Evolutionary conservation across 1,140 invertebrate species (phyloP), one percentile per base, ranked within the genome.

Genomic region (Saccostrea glomerata): DNA sequence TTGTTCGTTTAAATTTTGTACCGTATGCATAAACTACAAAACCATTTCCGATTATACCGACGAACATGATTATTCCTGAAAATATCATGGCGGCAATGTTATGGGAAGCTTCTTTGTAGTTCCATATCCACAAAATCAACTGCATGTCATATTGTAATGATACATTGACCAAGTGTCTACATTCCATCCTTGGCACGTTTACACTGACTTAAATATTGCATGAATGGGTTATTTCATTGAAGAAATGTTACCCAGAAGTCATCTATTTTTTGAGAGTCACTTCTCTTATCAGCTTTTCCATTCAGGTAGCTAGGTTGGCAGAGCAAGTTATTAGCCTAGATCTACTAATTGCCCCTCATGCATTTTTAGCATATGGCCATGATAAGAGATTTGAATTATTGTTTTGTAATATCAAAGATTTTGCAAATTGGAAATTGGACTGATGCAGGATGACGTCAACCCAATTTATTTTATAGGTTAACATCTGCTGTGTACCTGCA

Each of bases 1-100:
- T 70, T 25, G 87, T 70, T 63, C 60, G 85, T 40, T 88, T 88
- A 36, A 88, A 88, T 40, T 82, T 73, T 12, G 58, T 85, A 25
- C 83, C 54, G n/a, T 88, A 85, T 25, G 70, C 84, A 85, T 88
- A 88, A 6, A 84, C 83, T 5, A 88, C 87, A 60, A 88, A 47
- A 30, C 40, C 56, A 36, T 88, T 88, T 58, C 87, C 87, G 13
- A 82, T 23, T 6, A 88, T 13, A 25, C 87, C 87, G 30, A 88
- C 23, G 15, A 88, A 40, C 54, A 85, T 55, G 36, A 88, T 60
- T 20, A 85, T 15, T 23, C 60, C 83, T 25, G 54, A 30, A 36
- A 88, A 88, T 20, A 77, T n/a, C 11, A 85, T 88, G n/a, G 84
- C 87, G 12, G 87, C 83, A 40, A 85, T 23, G 12, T 54, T 66